Evolutionary conservation across 1,140 invertebrate genomes (phyloP), one percentile per base, ranked within the genome.

Genomic region (Chymomyza costata): DNA sequence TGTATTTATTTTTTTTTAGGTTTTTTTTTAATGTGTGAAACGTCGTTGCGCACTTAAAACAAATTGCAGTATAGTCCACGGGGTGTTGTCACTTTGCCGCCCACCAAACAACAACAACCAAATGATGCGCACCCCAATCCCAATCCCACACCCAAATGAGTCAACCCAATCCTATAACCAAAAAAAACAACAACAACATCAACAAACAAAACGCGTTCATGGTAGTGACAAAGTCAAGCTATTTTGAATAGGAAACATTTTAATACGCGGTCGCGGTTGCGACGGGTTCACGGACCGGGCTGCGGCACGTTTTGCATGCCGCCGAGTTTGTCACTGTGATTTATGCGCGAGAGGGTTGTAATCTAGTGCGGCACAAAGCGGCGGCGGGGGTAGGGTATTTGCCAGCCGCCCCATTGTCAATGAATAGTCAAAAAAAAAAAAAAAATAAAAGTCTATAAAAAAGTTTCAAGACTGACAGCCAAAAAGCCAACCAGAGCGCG

Each of bases 341-440:
- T 76, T 76, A 76, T 76, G 71, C 50, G 69, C 57, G 59, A 78
- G 71, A 78, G 71, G 71, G 71, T 76, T 76, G 66, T 65, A 66
- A 13, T 37, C 11, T 21, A 53, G 17, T 28, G 13, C 59, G 52
- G 45, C 31, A 43, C 16, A 13, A n/a, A n/a, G n/a, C n/a, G n/a
- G n/a, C n/a, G n/a, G n/a, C n/a, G n/a, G n/a, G n/a, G n/a, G n/a
- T n/a, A n/a, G n/a, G n/a, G n/a, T n/a, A n/a, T n/a, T n/a, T n/a
- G n/a, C n/a, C n/a, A n/a, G n/a, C n/a, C n/a, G n/a, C n/a, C n/a
- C n/a, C n/a, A n/a, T 40, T 18, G 32, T 62, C 52, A 54, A 56
- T 73, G 68, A 66, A 56, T 53, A 69, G 55, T 55, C 65, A 47
- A 65, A 48, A 64, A 44, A 47, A 38, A 53, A 15, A 55, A 17